Base-by-base conservation (phyloP, 2,113 vertebrate species). In the Entomyzon cyanotis region DNA sequence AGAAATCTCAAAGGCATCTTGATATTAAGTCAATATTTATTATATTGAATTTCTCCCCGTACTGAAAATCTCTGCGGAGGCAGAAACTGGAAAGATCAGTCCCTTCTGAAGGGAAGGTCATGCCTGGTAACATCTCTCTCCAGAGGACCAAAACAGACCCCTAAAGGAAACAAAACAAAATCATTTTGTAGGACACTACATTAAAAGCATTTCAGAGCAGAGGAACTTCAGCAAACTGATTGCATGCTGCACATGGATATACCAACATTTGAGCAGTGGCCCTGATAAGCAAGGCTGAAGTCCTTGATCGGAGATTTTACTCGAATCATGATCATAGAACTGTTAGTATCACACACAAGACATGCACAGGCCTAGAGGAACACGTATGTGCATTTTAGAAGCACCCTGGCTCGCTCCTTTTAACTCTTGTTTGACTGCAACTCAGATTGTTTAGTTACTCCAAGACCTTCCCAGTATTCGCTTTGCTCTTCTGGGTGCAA, bases 1-100 rank as follows among this genome's bases (percentile, higher is more conserved):
- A 63, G 60, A 75, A 69, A 67, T 52, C 52, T 93, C 62, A 89
- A 84, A 75, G 33, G 7, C 58, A 92, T 59, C 70, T 82, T 79
- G 58, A 55, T 83, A 90, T 9, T 5, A 42, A 27, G 23, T 27
- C 76, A 67, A 27, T 56, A 92, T 85, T 85, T 92, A 63, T 77
- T 75, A 33, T 47, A 79, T 56, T 64, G 31, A 41, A 52, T 58
- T 82, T 87, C 58, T 85, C 2, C 10, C 62, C 44, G 3, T 65
- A 90, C 49, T 68, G 65, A 75, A 89, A 91, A 84, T 50, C 44
- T 27, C 31, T 46, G 12, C 8, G 74, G 30, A 46, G 47, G 39
- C 53, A 88, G 18, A 53, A 64, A 89, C 15, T 31, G 23, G 18
- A 78, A 91, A 58, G 39, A 75, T 87, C 33, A 49, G 41, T 25